phyloP scores from a whole-genome alignment of 2,888 invertebrate genomes.

The Perdita meconis region DNA sequence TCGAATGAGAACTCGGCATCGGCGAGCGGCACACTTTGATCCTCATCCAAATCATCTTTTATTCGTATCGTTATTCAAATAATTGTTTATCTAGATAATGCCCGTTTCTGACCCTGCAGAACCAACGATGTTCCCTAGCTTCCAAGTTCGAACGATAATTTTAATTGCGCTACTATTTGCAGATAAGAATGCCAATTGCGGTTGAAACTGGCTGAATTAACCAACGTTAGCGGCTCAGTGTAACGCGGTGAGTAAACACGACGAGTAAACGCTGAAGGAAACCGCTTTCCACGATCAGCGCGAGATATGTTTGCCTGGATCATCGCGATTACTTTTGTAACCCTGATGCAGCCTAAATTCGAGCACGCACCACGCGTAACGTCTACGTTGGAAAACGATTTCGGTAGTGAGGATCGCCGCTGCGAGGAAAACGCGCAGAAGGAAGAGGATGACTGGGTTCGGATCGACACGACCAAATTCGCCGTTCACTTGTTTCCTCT shows the following conservation, averaged over 20 bases:
- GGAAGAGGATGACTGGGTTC: background rate
- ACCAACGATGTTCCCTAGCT: too few species aligned
- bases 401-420: background rate
- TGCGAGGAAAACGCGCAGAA: background rate
- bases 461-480: slow-evolving; percentile 17
- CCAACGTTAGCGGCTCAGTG: background rate
- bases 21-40: too few species aligned
- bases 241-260: background rate
- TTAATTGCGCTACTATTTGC: background rate
- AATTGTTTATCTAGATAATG: too few species aligned
- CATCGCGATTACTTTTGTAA: background rate
- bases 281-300: background rate
- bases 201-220: background rate
- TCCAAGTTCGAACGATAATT: background rate
- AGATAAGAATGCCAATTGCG: slow-evolving; percentile 5
- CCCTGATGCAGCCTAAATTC: background rate
- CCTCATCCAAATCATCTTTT: too few species aligned
- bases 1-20: too few species aligned
- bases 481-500: slow-evolving; percentile 6
- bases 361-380: background rate
- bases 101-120: too few species aligned
- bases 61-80: too few species aligned
- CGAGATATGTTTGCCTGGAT: background rate
- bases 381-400: background rate
- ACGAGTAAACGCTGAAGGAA: too few species aligned